These are phyloP conservation scores for Hyla sarda DNA, from an alignment of 2,113 vertebrate species.

Conservation along the genomic window DNA sequence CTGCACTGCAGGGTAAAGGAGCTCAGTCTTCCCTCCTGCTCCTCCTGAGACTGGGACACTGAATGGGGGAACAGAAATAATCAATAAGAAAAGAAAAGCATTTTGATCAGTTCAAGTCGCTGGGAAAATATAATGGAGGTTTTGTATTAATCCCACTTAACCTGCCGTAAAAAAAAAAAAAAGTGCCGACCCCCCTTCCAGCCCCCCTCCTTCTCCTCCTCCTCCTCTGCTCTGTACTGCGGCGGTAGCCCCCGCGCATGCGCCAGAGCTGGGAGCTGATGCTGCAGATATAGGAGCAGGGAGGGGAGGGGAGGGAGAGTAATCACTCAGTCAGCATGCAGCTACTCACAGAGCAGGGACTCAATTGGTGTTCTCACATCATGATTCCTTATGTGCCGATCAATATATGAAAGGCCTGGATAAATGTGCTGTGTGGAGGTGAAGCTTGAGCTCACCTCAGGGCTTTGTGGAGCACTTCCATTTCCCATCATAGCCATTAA, in stretches of 20 bases:
- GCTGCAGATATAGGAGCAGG: constrained; percentile 73
- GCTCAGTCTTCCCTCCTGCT: constrained; percentile 52
- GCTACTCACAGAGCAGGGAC: constrained; percentile 46
- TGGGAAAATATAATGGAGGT: constrained; percentile 67
- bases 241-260: constrained; percentile 76
- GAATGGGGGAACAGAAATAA: constrained; percentile 6
- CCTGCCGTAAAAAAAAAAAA: constrained; percentile 62
- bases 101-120: constrained; percentile 64
- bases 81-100: no score
- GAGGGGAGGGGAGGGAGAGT: constrained; percentile 17
- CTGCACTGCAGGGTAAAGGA: constrained; percentile 55
- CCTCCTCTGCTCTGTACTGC: constrained; percentile 73
- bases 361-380: constrained; percentile 49
- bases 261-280: constrained; percentile 77
- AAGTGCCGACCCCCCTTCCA: constrained; percentile 66
- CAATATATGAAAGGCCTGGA: constrained; percentile 53
- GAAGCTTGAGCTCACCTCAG: constrained; percentile 42
- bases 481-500: constrained; percentile 46
- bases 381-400: constrained; percentile 55
- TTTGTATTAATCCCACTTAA: constrained; percentile 70
- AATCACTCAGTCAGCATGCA: constrained; percentile 50
- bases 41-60: constrained; percentile 33
- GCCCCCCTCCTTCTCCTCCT: constrained; percentile 55
- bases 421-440: constrained; percentile 43
- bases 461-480: constrained; percentile 31